These are phyloP conservation scores for Vicugna pacos DNA, from an alignment of 2,113 vertebrate species.

Conservation along the genomic window DNA sequence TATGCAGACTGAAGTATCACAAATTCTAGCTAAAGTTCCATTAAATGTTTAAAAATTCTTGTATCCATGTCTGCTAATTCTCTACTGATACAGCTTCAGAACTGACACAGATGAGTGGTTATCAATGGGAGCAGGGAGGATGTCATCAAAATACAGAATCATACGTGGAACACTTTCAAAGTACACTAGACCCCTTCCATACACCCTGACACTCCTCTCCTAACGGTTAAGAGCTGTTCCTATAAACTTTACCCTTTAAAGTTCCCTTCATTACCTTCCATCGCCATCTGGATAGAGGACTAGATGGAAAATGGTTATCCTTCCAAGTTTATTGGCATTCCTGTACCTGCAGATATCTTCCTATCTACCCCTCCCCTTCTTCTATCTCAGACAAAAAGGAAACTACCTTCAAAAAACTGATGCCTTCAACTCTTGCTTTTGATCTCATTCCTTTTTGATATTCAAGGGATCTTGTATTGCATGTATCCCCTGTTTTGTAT, in stretches of 20 bases:
- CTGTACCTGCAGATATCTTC: neutral
- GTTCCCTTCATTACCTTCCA: neutral
- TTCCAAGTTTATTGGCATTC: neutral
- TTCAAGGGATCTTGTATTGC: neutral
- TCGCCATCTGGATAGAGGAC: neutral
- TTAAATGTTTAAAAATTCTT: slow-evolving; percentile 34
- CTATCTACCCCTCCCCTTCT: neutral
- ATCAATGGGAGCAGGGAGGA: neutral
- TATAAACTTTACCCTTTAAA: slow-evolving; percentile 20
- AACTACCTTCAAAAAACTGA: neutral
- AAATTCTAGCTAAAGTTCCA: slow-evolving; percentile 26
- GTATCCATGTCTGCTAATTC: slow-evolving; percentile 29
- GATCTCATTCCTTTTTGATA: slow-evolving; percentile 13
- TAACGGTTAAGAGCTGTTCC: slow-evolving; percentile 28
- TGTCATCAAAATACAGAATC: slow-evolving; percentile 13
- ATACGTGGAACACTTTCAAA: neutral
- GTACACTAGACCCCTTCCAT: neutral
- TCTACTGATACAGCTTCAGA: neutral
- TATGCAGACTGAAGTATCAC: slow-evolving; percentile 16
- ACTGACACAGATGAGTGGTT: neutral
- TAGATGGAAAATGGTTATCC: neutral
- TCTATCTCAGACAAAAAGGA: slow-evolving; percentile 9
- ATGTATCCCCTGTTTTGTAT: neutral
- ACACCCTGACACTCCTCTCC: neutral
- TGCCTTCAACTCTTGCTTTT: slow-evolving; percentile 24